phyloP scores from a whole-genome alignment of 2,888 invertebrate species.

The Blastobasis lacticolella region DNA sequence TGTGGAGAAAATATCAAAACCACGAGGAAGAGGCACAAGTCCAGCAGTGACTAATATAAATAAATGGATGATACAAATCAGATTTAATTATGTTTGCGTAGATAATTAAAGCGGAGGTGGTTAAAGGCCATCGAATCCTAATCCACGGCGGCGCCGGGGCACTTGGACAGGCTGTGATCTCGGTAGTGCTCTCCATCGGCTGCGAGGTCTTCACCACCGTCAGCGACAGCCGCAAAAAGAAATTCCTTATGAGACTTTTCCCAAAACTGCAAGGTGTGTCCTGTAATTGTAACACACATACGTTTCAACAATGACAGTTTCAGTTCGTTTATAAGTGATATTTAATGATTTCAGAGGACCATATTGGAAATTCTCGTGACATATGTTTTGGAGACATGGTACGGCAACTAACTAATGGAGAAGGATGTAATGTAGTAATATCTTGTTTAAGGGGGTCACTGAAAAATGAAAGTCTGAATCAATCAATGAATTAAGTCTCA shows the following conservation, averaged over 20 bases:
- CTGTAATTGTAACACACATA: too few relatives aligned
- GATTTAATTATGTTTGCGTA: too few relatives aligned
- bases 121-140: background rate
- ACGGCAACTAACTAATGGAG: constrained; percentile 23
- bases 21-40: too few relatives aligned
- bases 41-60: too few relatives aligned
- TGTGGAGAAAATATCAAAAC: too few relatives aligned
- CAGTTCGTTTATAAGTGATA: too few relatives aligned
- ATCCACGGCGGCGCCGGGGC: constrained; percentile 14
- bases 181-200: constrained; percentile 6
- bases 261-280: constrained; percentile 9
- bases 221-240: constrained; percentile 10
- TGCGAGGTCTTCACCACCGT: constrained; percentile 15
- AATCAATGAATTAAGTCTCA: too few relatives aligned
- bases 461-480: constrained; percentile 32
- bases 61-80: too few relatives aligned
- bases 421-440: constrained; percentile 34
- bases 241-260: constrained; percentile 8
- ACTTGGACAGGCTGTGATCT: constrained; percentile 15
- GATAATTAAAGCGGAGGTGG: too few relatives aligned
- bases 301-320: too few relatives aligned
- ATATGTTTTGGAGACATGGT: constrained; percentile 38
- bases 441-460: constrained; percentile 29
- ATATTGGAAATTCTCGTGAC: constrained; percentile 46
- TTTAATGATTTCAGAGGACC: constrained; percentile 26